These are phyloP conservation scores for Drosophila nikananu DNA, from an alignment of 1,140 invertebrate genomes.

Conservation along the genomic window DNA sequence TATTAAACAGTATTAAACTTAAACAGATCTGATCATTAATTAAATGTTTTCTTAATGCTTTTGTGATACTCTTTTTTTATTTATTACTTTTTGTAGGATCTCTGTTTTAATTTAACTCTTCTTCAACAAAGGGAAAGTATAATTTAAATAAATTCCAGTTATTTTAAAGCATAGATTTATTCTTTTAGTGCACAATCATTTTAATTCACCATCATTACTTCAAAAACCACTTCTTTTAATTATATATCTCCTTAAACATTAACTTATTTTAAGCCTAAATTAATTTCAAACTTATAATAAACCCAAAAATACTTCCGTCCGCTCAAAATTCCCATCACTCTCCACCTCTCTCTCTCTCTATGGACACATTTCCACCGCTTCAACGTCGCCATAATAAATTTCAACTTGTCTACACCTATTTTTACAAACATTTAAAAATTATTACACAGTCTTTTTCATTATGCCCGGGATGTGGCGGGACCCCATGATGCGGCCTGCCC, in stretches of 20 bases:
- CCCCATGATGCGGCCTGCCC: conserved; percentile 40
- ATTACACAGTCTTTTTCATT: conserved; percentile 83
- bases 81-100: not conserved
- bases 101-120: too few species aligned
- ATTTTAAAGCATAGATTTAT: not conserved
- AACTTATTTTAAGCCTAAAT: conserved; percentile 3
- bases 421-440: conserved; percentile 84
- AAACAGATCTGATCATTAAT: fast-evolving
- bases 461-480: conserved; percentile 47
- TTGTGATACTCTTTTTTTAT: not conserved
- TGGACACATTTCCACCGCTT: conserved; percentile 44
- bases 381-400: conserved; percentile 78
- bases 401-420: conserved; percentile 84
- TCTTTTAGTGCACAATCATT: too few species aligned
- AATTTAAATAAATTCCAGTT: not conserved
- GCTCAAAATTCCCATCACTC: not conserved
- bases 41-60: too few species aligned
- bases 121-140: not conserved
- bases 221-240: not conserved
- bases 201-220: not conserved
- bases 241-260: not conserved
- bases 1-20: too few species aligned
- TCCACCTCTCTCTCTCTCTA: not conserved
- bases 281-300: conserved; percentile 17
- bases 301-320: conserved; percentile 42